These are phyloP conservation scores for Margaritifera margaritifera DNA, from an alignment of 2,888 invertebrate genomes.

Conservation along the genomic window DNA sequence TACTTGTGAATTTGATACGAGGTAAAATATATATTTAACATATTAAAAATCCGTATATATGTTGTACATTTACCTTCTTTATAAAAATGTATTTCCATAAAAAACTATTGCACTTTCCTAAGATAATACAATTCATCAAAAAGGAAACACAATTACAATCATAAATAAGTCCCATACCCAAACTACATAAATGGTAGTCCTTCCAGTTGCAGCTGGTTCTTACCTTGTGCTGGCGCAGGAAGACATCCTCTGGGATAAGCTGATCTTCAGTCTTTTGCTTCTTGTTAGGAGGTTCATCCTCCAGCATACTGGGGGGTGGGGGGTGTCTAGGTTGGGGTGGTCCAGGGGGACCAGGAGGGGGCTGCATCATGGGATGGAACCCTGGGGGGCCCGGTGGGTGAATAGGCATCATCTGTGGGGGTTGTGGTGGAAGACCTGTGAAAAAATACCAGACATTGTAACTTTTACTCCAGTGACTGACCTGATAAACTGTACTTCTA, in stretches of 20 bases:
- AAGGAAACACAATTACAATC: not conserved
- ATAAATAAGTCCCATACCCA: not conserved
- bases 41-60: no score
- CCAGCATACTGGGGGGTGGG: slow-evolving; percentile 31
- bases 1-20: no score
- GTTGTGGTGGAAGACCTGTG: slow-evolving; percentile 48
- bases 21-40: no score
- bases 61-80: no score
- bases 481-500: not conserved
- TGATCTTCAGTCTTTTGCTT: slow-evolving; percentile 93
- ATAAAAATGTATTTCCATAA: no score
- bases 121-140: no score
- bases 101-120: no score
- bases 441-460: not conserved
- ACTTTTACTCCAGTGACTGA: not conserved
- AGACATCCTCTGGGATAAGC: slow-evolving; percentile 90
- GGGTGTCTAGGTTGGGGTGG: slow-evolving; percentile 35
- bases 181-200: not conserved
- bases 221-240: slow-evolving; percentile 73
- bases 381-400: slow-evolving; percentile 40
- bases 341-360: slow-evolving; percentile 31
- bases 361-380: slow-evolving; percentile 47
- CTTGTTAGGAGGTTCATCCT: slow-evolving; percentile 89
- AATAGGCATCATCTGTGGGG: slow-evolving; percentile 39
- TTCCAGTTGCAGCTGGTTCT: not conserved